Base-by-base conservation (phyloP, 2,797 vertebrate species). In the Acanthurus leucopareius region DNA sequence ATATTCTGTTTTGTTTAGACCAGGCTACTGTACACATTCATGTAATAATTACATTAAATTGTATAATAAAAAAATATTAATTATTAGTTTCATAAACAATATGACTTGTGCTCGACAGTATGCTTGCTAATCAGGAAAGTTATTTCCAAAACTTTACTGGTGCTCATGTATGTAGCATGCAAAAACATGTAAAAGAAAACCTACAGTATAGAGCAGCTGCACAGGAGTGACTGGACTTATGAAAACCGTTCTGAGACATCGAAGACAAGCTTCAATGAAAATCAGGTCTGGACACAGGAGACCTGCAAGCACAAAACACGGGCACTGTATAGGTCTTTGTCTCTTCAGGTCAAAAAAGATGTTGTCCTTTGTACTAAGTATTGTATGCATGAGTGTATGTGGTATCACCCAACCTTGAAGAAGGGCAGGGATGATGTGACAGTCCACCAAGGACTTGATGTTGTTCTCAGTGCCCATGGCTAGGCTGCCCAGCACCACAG, bases 381-480 rank as follows among this genome's bases (percentile, higher is more conserved):
- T 83, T 57, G 49, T 20, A 62, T 73, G 44, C 19, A 28, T 35
- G 42, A 3, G 25, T 19, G 2, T 59, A n/a, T 35, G n/a, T 19
- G 0, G 32, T 35, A 35, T 35, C 32, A 35, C 1, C 47, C 22
- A 92, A 99, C 98, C 98, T 98, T 99, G 98, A 58, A 99, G 90
- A 90, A 99, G 96, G 90, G 97, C 97, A 84, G 98, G 98, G 93
- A 99, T 99, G 93, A 99, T 98, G 94, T 99, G 98, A 92, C 98
- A 99, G 95, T 99, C 98, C 92, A 99, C 95, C 56, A 99, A 95
- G 92, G 98, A 99, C 95, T 99, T 99, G 91, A 99, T 98, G 91
- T 99, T 99, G 93, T 99, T 99, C 93, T 99, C 97, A 0, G 98
- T 99, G 84, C 98, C 98, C 98, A 99, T 99, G 66, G 98, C 97